A percentile compares a stretch with the other conserved stretches of the same genome.
phyloP scores from a whole-genome alignment of 2,797 vertebrate genomes.

The Xenopus petersii region DNA sequence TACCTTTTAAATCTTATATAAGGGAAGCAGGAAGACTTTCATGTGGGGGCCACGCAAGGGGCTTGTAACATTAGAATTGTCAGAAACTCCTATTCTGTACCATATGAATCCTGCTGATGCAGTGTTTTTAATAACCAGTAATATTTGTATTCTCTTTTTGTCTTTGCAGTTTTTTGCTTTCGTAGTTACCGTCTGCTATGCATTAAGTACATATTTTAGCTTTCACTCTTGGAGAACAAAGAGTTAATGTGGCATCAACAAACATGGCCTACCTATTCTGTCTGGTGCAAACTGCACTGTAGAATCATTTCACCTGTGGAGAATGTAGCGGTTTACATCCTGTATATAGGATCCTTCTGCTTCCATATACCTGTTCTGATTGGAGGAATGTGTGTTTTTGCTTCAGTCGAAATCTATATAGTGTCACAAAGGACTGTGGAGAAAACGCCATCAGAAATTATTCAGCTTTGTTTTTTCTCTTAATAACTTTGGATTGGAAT shows the following conservation, averaged over 20 bases:
- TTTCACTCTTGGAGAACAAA: constrained; percentile 77
- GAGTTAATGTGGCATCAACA: constrained; percentile 60
- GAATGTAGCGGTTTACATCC: constrained; percentile 19
- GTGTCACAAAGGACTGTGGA: constrained; percentile 33
- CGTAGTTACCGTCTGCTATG: constrained; percentile 79
- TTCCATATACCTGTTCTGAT: constrained; percentile 6
- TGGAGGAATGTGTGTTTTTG: not conserved
- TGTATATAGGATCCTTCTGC: not conserved
- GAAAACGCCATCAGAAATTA: constrained; percentile 20
- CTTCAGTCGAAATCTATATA: constrained; percentile 33
- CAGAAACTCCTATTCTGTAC: not conserved
- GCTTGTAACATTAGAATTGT: not conserved
- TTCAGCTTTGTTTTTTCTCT: constrained; percentile 6
- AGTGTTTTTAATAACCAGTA: not conserved
- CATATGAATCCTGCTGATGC: not conserved
- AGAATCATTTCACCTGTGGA: constrained; percentile 18
- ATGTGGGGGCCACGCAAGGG: too few species aligned
- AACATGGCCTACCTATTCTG: not conserved
- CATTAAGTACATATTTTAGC: constrained; percentile 80
- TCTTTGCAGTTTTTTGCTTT: constrained; percentile 74
- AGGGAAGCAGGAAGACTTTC: too few species aligned
- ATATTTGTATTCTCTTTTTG: constrained; percentile 2
- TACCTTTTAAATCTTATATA: too few species aligned
- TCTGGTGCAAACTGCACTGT: not conserved
- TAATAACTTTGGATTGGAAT: not conserved